Evolutionary conservation across 2,888 invertebrate species (phyloP).

Genomic region (Drosophila kokeensis): DNA sequence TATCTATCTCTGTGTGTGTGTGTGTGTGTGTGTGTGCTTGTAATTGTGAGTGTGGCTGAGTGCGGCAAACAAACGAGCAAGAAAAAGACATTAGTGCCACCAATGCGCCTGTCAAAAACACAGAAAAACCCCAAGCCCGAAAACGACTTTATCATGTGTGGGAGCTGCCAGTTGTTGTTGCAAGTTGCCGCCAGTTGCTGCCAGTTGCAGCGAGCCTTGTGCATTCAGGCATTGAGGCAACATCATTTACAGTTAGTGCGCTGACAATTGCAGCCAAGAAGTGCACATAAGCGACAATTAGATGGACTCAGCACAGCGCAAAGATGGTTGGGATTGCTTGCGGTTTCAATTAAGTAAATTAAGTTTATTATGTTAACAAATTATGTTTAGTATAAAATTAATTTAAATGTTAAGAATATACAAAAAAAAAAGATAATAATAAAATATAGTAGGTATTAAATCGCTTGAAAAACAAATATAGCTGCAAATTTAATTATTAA

Average conservation of each 20-base stretch:
- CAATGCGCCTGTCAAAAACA: constrained; percentile 52
- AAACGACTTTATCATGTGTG: constrained; percentile 27
- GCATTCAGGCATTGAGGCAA: constrained; percentile 58
- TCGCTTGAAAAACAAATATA: not conserved
- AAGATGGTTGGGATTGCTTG: not conserved
- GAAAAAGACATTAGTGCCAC: constrained; percentile 69
- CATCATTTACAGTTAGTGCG: constrained; percentile 72
- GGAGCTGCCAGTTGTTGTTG: constrained; percentile 19
- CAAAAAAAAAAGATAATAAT: no score
- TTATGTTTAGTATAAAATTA: not conserved
- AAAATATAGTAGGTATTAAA: not conserved
- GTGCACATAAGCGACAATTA: constrained; percentile 61
- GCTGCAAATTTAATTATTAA: not conserved
- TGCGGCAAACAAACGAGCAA: constrained; percentile 65
- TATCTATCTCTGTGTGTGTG: not conserved
- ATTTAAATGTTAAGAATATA: not conserved
- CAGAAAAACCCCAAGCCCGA: constrained; percentile 23
- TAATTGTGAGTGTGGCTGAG: constrained; percentile 18
- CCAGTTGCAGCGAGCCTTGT: constrained; percentile 19
- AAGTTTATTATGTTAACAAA: not conserved
- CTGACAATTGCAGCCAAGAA: constrained; percentile 58
- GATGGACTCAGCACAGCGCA: constrained; percentile 23
- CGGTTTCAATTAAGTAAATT: not conserved
- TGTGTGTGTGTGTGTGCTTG: constrained; percentile 15
- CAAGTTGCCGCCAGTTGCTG: not conserved